Evolutionary conservation across 2,888 invertebrate species (phyloP).

Genomic region (Lepidochitona cinerea): DNA sequence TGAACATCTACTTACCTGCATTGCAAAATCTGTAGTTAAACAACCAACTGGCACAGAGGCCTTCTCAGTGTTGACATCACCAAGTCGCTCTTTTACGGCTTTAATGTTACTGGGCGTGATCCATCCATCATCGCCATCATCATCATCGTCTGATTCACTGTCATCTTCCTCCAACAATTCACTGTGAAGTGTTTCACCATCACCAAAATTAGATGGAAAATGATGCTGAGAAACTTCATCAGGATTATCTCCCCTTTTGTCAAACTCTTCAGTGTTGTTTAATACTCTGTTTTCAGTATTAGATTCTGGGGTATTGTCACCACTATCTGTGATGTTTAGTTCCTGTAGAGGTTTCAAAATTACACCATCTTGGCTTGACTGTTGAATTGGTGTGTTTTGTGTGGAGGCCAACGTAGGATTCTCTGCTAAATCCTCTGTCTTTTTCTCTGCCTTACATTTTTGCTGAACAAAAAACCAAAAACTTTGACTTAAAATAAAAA

Average conservation of each 20-base stretch:
- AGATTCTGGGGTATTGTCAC: too few species aligned
- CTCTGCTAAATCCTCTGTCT: too few species aligned
- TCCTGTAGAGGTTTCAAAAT: too few species aligned
- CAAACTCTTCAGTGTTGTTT: not conserved
- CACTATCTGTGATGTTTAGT: too few species aligned
- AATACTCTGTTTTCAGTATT: too few species aligned
- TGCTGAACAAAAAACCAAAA: too few species aligned
- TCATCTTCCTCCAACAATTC: conserved; percentile 17
- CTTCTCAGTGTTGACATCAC: conserved; percentile 62
- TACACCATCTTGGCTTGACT: too few species aligned
- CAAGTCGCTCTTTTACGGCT: conserved; percentile 81
- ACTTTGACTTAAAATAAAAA: too few species aligned
- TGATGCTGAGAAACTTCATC: conserved; percentile 18
- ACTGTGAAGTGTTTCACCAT: conserved; percentile 40
- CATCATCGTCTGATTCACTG: conserved; percentile 62
- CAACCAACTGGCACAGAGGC: conserved; percentile 82
- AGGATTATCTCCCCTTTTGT: not conserved
- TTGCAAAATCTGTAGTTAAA: conserved; percentile 96
- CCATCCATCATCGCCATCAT: conserved; percentile 78
- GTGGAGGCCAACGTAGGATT: too few species aligned
- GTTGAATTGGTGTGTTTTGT: too few species aligned
- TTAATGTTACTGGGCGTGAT: conserved; percentile 89
- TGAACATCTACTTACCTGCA: conserved; percentile 88
- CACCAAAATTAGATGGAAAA: conserved; percentile 14
- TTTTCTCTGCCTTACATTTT: too few species aligned